Evolutionary conservation across 2,113 vertebrate genomes (phyloP).

Genomic region (Dolichotis patagonum): DNA sequence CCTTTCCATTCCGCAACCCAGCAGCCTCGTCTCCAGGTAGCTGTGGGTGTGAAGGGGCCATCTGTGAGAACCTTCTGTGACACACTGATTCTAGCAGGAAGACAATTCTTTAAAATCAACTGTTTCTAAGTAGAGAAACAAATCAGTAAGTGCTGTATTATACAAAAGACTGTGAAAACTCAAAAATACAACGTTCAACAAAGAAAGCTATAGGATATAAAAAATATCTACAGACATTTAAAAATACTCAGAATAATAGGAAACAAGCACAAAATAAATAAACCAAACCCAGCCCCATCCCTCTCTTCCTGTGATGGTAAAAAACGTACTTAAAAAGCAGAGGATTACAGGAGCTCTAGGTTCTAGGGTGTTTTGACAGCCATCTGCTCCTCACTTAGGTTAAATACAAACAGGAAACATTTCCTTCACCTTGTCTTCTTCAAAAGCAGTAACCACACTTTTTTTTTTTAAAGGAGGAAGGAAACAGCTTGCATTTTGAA

Average conservation of each 20-base stretch:
- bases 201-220: background rate
- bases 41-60: no score
- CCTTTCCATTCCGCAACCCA: background rate
- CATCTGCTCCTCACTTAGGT: constrained; percentile 54
- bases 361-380: constrained; percentile 80
- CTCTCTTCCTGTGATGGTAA: background rate
- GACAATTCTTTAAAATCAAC: background rate
- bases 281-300: background rate
- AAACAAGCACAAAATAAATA: background rate
- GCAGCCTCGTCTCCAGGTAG: background rate
- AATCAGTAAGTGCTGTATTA: background rate
- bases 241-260: background rate
- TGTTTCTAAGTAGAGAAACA: background rate
- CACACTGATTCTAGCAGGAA: background rate
- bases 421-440: constrained; percentile 83
- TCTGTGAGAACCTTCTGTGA: background rate
- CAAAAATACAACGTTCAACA: background rate
- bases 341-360: constrained; percentile 43
- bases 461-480: constrained; percentile 74
- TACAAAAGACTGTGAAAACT: background rate
- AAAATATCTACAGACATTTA: background rate
- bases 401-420: constrained; percentile 86
- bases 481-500: constrained; percentile 82
- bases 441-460: constrained; percentile 83
- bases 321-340: constrained; percentile 49